Evolutionary conservation across 2,888 invertebrate species (phyloP).

Genomic region (Patella depressa): DNA sequence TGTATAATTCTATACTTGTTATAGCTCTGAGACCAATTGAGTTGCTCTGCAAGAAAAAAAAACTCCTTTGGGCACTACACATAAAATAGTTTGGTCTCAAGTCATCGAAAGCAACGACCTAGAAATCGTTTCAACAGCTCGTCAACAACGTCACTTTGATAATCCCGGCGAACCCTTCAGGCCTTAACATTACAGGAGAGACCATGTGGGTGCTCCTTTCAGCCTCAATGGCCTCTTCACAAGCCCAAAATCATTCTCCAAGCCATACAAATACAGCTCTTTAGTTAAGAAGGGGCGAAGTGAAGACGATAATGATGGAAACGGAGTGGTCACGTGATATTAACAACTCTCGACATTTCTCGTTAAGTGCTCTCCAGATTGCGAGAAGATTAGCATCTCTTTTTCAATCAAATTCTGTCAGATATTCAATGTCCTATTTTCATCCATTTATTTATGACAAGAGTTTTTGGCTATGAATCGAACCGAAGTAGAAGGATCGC

Average conservation of each 20-base stretch:
- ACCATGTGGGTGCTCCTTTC: conserved; percentile 9
- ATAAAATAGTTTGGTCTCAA: conserved; percentile 3
- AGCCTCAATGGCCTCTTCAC: conserved; percentile 18
- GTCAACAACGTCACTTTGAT: conserved; percentile 8
- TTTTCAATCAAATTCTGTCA: conserved; percentile 23
- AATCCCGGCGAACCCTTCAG: not conserved
- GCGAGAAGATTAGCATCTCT: conserved; percentile 20
- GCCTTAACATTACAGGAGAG: conserved; percentile 10
- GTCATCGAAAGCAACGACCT: conserved; percentile 7
- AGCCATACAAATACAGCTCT: conserved; percentile 28
- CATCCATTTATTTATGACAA: not conserved
- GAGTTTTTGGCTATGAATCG: conserved; percentile 5
- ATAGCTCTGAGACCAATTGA: not conserved
- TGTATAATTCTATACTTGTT: not conserved
- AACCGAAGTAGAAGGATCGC: not conserved
- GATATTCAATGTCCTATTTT: conserved; percentile 4
- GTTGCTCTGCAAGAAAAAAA: conserved; percentile 1
- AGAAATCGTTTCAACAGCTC: conserved; percentile 6
- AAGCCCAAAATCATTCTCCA: conserved; percentile 24
- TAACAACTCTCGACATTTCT: conserved; percentile 30
- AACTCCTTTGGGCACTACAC: not conserved
- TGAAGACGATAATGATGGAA: conserved; percentile 36
- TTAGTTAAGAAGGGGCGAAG: conserved; percentile 28
- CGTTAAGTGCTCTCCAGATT: conserved; percentile 16
- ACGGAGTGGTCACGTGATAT: conserved; percentile 33